Evolutionary conservation across 2,113 vertebrate species (phyloP).

Genomic region (Aleadryas rufinucha): DNA sequence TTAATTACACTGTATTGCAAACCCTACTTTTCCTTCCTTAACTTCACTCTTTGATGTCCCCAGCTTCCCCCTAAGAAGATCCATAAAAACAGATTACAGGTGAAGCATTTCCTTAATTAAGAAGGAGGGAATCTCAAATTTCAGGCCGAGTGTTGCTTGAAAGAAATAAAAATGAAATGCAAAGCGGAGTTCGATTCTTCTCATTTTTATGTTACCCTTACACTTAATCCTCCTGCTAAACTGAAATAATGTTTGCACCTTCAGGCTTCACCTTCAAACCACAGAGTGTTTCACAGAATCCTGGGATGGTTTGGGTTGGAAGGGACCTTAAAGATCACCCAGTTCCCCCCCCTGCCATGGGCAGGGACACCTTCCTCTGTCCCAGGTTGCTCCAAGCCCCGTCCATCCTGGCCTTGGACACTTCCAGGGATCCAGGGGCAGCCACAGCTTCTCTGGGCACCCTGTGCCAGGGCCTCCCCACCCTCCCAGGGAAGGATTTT

Average conservation of each 20-base stretch:
- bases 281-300: not conserved
- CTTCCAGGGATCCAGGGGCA: not conserved
- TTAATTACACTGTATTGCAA: not conserved
- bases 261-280: not conserved
- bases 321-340: not conserved
- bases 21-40: not conserved
- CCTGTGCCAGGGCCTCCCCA: not conserved
- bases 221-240: not conserved
- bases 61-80: not conserved
- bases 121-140: not conserved
- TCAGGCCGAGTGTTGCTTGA: not conserved
- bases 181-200: not conserved
- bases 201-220: not conserved
- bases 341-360: not conserved
- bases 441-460: not conserved
- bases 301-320: not conserved
- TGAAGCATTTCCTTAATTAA: not conserved
- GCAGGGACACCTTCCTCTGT: not conserved
- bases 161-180: not conserved
- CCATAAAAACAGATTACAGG: not conserved
- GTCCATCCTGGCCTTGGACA: fast-evolving
- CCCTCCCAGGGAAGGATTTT: fast-evolving
- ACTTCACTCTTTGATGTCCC: not conserved
- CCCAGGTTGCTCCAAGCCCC: not conserved
- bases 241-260: not conserved